These are phyloP conservation scores for Heliornis fulica DNA, from an alignment of 2,113 vertebrate species.

Conservation along the genomic window DNA sequence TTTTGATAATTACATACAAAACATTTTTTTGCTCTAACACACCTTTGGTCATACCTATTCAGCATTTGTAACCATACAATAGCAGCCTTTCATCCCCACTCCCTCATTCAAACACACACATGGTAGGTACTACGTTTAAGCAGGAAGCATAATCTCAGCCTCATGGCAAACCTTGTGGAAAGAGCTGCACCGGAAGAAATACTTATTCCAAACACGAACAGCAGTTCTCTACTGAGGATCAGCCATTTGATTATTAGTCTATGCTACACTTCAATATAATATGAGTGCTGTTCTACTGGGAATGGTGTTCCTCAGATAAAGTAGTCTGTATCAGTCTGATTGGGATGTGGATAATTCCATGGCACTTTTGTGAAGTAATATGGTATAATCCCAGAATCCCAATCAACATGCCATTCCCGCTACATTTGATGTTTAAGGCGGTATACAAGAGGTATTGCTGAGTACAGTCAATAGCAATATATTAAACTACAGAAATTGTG, in stretches of 20 bases:
- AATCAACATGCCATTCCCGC: slow-evolving; percentile 25
- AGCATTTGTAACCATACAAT: slow-evolving; percentile 14
- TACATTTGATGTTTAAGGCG: slow-evolving; percentile 58
- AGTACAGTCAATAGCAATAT: slow-evolving; percentile 44
- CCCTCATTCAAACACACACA: slow-evolving; percentile 11
- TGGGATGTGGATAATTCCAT: slow-evolving; percentile 15
- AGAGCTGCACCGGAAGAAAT: slow-evolving; percentile 46
- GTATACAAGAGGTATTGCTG: slow-evolving; percentile 65
- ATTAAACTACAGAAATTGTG: slow-evolving; percentile 43
- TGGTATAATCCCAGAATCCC: neutral
- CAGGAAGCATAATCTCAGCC: slow-evolving; percentile 65
- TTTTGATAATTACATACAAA: slow-evolving; percentile 18
- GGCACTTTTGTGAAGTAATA: slow-evolving; percentile 10
- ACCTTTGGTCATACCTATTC: slow-evolving; percentile 61
- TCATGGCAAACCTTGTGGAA: slow-evolving; percentile 38
- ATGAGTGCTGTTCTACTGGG: slow-evolving; percentile 38
- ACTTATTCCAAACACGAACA: neutral
- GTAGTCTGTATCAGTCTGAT: neutral
- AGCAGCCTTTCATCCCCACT: slow-evolving; percentile 45
- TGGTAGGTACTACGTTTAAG: neutral
- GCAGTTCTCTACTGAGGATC: neutral
- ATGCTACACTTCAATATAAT: slow-evolving; percentile 39
- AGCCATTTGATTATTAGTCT: slow-evolving; percentile 23
- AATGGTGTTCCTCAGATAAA: slow-evolving; percentile 29
- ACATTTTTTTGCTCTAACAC: slow-evolving; percentile 17